Base-by-base conservation (phyloP, 2,888 invertebrate species). In the Germaria angustata region DNA sequence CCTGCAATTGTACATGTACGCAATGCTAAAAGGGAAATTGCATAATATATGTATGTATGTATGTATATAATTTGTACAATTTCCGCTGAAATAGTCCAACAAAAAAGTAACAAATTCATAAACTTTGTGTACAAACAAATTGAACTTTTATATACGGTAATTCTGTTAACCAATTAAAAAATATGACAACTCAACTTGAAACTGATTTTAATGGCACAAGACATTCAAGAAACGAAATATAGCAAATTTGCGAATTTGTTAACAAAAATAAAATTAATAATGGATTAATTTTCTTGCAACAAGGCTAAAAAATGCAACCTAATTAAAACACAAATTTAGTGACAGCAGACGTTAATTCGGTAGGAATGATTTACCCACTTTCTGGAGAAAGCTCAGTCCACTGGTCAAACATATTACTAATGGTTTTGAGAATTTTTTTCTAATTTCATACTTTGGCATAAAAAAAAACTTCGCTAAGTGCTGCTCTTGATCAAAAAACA, bases 11-110 rank as follows among this genome's bases (percentile, higher is more conserved):
- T 28, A 3, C 6, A 44, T 24, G 36, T 49, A 28, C 28, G 13
- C 15, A 59, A 36, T 69, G 61, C 32, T 46, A 61, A 78, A 82
- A 82, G 82, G 82, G 82, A 82, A 82, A 82, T 82, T 82, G 79
- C 82, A 82, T 75, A 79, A 81, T 73, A 77, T 68, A n/a, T n/a
- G n/a, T n/a, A n/a, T n/a, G n/a, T n/a, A n/a, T n/a, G n/a, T n/a
- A n/a, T n/a, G n/a, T n/a, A 78, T 77, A 73, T 68, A 78, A 73
- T 68, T 68, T 68, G 77, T 73, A 78, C 72, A 77, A 82, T 82
- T 81, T 81, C 81, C 81, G 81, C 46, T 81, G 6, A 66, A 76
- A 61, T 4, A 39, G 39, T 17, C 49, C 6, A 32, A 34, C 11
- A 55, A 44, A 72, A 49, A 49, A 41, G 41, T 20, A 11, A 20